These are phyloP conservation scores for Exephanes ischioxanthus DNA, from an alignment of 2,888 invertebrate species.

Conservation along the genomic window DNA sequence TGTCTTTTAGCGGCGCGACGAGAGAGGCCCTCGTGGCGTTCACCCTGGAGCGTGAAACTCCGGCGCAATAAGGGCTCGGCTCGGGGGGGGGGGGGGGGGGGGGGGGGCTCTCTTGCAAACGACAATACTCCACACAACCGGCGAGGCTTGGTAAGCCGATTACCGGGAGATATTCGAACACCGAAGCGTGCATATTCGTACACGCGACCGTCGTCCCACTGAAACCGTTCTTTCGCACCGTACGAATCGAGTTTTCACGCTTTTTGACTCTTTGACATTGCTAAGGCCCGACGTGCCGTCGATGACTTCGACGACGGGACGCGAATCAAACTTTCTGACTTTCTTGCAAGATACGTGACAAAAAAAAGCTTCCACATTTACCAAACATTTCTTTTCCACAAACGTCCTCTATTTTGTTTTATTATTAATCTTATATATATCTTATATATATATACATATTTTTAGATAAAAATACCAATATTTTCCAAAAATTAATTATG, in stretches of 20 bases:
- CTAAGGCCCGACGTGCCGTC: constrained; percentile 16
- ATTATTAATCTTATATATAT: no score
- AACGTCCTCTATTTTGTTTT: no score
- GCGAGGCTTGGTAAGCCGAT: constrained; percentile 69
- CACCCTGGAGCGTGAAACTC: constrained; percentile 75
- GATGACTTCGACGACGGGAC: constrained; percentile 5
- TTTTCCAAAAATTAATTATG: no score
- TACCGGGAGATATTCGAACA: constrained; percentile 62
- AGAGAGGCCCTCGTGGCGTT: constrained; percentile 56
- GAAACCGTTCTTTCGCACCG: constrained; percentile 57
- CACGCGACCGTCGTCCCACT: constrained; percentile 58
- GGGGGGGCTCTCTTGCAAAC: constrained; percentile 53
- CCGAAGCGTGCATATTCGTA: constrained; percentile 43
- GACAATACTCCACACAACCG: constrained; percentile 68
- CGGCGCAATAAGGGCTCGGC: constrained; percentile 58
- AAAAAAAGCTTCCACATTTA: no score
- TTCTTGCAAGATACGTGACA: not conserved
- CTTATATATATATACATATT: no score
- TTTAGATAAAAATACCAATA: no score
- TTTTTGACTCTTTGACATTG: constrained; percentile 68
- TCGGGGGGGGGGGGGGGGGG: constrained; percentile 25
- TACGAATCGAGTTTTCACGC: constrained; percentile 68
- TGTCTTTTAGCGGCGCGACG: constrained; percentile 52
- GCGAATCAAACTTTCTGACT: not conserved
- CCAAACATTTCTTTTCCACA: no score